Conservation (phyloP, 1,140 invertebrate species). For the Drosophila tropicalis region DNA sequence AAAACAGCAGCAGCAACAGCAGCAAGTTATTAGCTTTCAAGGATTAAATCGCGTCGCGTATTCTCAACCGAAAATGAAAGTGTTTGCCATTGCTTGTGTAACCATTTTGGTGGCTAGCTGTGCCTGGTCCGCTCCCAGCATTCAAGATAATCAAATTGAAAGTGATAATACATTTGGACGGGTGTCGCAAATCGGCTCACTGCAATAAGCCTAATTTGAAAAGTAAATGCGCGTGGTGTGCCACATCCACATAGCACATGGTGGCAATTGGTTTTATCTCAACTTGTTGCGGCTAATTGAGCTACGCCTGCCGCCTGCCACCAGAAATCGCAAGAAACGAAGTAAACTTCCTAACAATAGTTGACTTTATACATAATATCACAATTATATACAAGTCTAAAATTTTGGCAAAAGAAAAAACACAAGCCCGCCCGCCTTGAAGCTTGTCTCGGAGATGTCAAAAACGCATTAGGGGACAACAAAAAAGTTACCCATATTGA, state of each 20-base stretch:
- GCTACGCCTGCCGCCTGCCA: constrained; percentile 44
- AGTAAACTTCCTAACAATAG: constrained; percentile 56
- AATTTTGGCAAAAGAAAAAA: constrained; percentile 33
- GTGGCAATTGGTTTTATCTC: constrained; percentile 52
- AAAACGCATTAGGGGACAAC: constrained; percentile 51
- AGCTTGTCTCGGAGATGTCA: constrained; percentile 54
- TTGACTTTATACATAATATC: constrained; percentile 54
- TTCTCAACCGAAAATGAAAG: too few relatives aligned
- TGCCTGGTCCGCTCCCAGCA: too few relatives aligned
- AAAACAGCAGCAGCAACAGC: too few relatives aligned
- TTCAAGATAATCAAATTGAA: too few relatives aligned
- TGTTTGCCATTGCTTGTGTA: too few relatives aligned
- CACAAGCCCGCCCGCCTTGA: constrained; percentile 2
- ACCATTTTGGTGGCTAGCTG: too few relatives aligned
- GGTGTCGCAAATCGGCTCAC: too few relatives aligned
- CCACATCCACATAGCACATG: constrained; percentile 32
- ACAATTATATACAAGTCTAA: neutral
- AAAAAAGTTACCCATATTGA: constrained; percentile 37
- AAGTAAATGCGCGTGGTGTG: constrained; percentile 54
- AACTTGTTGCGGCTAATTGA: constrained; percentile 77
- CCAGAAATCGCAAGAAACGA: constrained; percentile 62
- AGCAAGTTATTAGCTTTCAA: too few relatives aligned
- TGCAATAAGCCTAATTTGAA: constrained; percentile 66
- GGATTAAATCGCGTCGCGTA: too few relatives aligned
- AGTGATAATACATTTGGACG: too few relatives aligned